Percentiles rank a stretch among this genome's conserved stretches.
phyloP scores from a whole-genome alignment of 2,797 vertebrate genomes.

The Eidolon dupreanum region DNA sequence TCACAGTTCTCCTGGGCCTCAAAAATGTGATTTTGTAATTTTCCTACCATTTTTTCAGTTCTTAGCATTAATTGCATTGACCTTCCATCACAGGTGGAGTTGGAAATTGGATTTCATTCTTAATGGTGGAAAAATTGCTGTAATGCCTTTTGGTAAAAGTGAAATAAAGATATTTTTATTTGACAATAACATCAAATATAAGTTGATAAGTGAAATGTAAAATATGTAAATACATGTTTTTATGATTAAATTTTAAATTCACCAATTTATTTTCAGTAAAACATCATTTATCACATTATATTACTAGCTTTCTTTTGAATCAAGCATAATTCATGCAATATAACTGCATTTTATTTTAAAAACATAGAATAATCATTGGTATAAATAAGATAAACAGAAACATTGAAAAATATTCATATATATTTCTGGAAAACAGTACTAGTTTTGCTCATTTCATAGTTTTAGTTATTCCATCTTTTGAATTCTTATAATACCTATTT shows the following conservation, averaged over 20 bases:
- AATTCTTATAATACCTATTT: background rate
- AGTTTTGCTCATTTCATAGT: background rate
- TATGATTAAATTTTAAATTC: slow-evolving; percentile 1
- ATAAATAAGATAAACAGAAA: background rate
- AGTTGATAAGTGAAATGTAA: background rate
- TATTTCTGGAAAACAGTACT: background rate
- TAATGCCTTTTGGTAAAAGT: background rate
- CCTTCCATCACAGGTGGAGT: background rate
- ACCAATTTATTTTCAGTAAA: background rate
- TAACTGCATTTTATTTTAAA: background rate
- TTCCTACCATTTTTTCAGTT: background rate
- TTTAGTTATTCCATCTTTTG: slow-evolving; percentile 10
- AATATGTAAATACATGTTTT: background rate
- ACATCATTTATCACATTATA: background rate
- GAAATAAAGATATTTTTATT: background rate
- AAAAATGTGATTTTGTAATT: background rate
- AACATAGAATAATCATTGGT: background rate
- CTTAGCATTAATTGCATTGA: background rate
- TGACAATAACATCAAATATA: background rate
- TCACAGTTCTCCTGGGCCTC: background rate
- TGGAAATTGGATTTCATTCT: background rate
- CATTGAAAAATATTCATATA: background rate
- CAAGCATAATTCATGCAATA: background rate
- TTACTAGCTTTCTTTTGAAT: background rate
- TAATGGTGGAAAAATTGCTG: background rate